Conservation (phyloP, 2,113 vertebrate species). For the Gila orcuttii region DNA sequence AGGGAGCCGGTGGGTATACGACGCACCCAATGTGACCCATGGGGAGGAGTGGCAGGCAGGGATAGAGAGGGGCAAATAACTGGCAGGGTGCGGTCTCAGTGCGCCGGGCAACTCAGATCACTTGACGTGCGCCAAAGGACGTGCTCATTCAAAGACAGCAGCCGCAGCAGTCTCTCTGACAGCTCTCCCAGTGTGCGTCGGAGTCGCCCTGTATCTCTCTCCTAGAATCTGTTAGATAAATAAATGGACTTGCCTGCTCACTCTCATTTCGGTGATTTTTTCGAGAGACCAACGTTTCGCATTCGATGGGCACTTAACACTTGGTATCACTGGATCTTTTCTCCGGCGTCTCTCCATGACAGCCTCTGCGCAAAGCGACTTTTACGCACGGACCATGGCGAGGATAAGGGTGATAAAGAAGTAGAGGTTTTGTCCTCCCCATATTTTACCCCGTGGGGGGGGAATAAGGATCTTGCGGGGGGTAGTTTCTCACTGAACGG, state of each 20-base stretch:
- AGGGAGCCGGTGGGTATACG: conserved; percentile 61
- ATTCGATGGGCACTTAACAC: conserved; percentile 70
- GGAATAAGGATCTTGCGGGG: conserved; percentile 51
- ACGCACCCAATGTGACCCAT: conserved; percentile 77
- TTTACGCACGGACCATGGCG: conserved; percentile 77
- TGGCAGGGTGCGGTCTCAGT: conserved; percentile 92
- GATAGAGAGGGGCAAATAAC: conserved; percentile 70
- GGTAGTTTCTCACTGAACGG: conserved; percentile 56
- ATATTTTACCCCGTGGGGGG: conserved; percentile 69
- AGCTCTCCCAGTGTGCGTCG: conserved; percentile 73
- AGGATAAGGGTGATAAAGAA: conserved; percentile 69
- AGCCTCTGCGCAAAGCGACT: conserved; percentile 52
- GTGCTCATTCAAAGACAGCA: conserved; percentile 66
- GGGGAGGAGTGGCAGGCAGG: conserved; percentile 78
- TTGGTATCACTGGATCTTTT: conserved; percentile 50
- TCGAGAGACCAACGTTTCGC: conserved; percentile 71
- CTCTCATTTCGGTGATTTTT: conserved; percentile 74
- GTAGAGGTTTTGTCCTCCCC: conserved; percentile 71
- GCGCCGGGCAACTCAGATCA: conserved; percentile 84
- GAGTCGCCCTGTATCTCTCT: conserved; percentile 58
- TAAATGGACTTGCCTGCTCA: conserved; percentile 85
- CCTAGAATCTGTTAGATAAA: conserved; percentile 84
- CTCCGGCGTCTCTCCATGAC: conserved; percentile 47
- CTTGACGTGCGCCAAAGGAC: conserved; percentile 70
- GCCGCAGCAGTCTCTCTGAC: conserved; percentile 68